Evolutionary conservation across 92 coral and sea anemone species (phyloP), one percentile per base, ranked within the genome.

Genomic region (Pocillopora meandrina): DNA sequence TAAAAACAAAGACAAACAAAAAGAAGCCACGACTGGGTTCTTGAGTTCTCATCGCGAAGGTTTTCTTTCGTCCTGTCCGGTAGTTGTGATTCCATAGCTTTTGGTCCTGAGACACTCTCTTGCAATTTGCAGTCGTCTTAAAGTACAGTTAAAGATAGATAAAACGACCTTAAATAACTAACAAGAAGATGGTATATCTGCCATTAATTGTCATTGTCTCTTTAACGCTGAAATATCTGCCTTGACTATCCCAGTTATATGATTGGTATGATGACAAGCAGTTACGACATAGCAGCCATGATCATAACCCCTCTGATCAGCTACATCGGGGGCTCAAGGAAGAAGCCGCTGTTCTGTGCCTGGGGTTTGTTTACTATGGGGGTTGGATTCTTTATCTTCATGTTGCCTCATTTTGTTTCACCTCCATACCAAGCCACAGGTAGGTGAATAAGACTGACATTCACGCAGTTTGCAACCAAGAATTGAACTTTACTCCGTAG

Each of bases 281-380:
- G 93, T 87, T 96, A 87, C 71, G 98, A 96, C 80, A 86, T 96
- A 20, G 95, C 93, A 11, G 95, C 96, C 18, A 80, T 96, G 59
- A 33, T 90, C 15, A 63, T 96, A 65, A 90, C 98, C 12, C 92
- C 92, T n/a, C 82, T 93, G 36, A 90, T 93, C 61, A 90, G 97
- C 84, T 93, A 89, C 77, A 56, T 89, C 49, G 98, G 98, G 20
- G 98, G 98, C 63, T 89, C 85, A 78, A 88, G 97, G 67, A 92
- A 87, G 77, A 96, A 94, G 70, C 94, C 98, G 4, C 86, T 85
- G 47, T 96, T 94, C 92, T 92, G 97, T 68, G 96, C 95, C 12
- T 90, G 92, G 57, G 98, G 98, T 42, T 79, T 96, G 88, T 80
- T 96, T 21, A 55, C 90, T 69, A 87, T 94, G 90, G 96, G 91